Percentiles rank a stretch among this genome's conserved stretches.
Evolutionary conservation across 2,888 invertebrate species (phyloP).

Genomic region (Ephialtes manifestator): DNA sequence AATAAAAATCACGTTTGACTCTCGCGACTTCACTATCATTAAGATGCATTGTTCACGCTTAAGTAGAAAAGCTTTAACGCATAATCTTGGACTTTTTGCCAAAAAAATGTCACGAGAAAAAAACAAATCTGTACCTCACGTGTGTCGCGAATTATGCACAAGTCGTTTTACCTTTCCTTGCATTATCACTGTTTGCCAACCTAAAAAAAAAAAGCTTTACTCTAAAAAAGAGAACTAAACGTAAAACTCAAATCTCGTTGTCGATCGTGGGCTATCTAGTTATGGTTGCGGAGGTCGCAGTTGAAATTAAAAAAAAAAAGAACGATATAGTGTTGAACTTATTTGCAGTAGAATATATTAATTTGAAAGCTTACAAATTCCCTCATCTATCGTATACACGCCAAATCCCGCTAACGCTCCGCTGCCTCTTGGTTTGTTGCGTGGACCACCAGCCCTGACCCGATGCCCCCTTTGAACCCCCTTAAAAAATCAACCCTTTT

Average conservation of each 20-base stretch:
- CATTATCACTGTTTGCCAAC: slow-evolving; percentile 29
- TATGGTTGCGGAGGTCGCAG: slow-evolving; percentile 86
- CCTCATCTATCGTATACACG: slow-evolving; percentile 75
- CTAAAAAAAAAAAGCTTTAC: slow-evolving; percentile 57
- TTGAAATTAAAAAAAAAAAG: slow-evolving; percentile 74
- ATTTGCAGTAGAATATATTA: slow-evolving; percentile 86
- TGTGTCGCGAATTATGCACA: slow-evolving; percentile 19
- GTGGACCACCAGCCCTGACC: slow-evolving; percentile 64
- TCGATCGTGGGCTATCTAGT: slow-evolving; percentile 77
- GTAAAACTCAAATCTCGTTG: slow-evolving; percentile 58
- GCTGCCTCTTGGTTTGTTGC: slow-evolving; percentile 76
- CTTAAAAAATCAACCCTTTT: slow-evolving; percentile 28
- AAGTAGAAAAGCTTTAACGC: slow-evolving; percentile 58
- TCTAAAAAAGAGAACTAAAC: slow-evolving; percentile 2
- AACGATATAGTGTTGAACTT: slow-evolving; percentile 84
- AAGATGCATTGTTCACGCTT: slow-evolving; percentile 62
- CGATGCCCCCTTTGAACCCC: slow-evolving; percentile 30
- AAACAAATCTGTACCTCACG: slow-evolving; percentile 5
- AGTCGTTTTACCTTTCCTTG: slow-evolving; percentile 33
- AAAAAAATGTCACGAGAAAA: slow-evolving; percentile 59
- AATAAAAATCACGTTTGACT: slow-evolving; percentile 25
- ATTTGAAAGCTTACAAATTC: slow-evolving; percentile 85
- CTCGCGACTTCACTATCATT: slow-evolving; percentile 32
- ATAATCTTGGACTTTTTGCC: slow-evolving; percentile 46
- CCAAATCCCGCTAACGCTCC: slow-evolving; percentile 72